These are phyloP conservation scores for Sarotherodon lohbergeri DNA, from an alignment of 2,113 vertebrate species.

Conservation along the genomic window DNA sequence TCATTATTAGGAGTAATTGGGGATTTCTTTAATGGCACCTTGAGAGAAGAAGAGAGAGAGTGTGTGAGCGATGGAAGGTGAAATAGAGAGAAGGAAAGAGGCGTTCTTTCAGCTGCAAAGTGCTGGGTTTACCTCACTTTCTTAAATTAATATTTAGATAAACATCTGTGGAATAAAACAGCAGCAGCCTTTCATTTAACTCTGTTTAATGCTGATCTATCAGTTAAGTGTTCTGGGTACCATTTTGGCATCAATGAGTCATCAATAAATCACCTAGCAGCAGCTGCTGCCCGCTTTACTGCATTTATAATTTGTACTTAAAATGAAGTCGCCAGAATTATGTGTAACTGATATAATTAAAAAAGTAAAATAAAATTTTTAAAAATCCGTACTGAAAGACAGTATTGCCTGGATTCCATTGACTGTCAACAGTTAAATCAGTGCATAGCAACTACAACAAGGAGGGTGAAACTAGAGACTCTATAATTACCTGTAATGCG, in stretches of 20 bases:
- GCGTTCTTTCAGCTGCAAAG: not conserved
- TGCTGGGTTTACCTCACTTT: not conserved
- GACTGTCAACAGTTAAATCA: not conserved
- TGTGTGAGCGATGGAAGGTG: not conserved
- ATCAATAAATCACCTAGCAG: constrained; percentile 10
- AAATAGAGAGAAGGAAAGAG: not conserved
- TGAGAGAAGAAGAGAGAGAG: constrained; percentile 40
- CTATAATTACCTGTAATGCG: fast-evolving
- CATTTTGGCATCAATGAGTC: constrained; percentile 9
- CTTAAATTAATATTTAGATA: constrained; percentile 22
- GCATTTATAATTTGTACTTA: not conserved
- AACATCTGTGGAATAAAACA: constrained; percentile 21
- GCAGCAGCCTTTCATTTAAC: not conserved
- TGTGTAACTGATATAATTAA: not conserved
- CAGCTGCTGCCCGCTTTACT: not conserved
- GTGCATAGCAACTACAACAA: not conserved
- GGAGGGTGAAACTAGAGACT: not conserved
- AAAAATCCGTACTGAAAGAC: not conserved
- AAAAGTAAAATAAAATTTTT: not conserved
- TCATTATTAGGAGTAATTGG: constrained; percentile 76
- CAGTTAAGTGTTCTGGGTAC: not conserved
- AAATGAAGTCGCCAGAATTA: not conserved
- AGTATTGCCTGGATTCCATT: not conserved
- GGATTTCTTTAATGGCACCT: constrained; percentile 75
- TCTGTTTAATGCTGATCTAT: not conserved